Evolutionary conservation across 1,140 invertebrate genomes (phyloP).

Genomic region (Lordiphosa clarofinis): DNA sequence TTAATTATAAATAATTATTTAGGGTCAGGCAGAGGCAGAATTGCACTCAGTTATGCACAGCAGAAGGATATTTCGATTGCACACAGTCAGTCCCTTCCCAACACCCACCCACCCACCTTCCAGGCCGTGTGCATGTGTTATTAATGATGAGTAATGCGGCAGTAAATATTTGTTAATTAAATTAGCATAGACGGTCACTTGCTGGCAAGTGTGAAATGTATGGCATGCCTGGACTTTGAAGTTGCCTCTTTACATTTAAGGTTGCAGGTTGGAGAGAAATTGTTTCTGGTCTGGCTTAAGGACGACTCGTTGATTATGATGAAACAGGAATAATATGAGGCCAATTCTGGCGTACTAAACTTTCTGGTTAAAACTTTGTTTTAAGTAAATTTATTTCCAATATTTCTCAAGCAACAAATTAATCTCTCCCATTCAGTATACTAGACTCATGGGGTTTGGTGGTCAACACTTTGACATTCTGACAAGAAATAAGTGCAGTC

Average conservation of each 20-base stretch:
- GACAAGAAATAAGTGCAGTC: too few species aligned
- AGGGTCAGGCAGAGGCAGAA: not conserved
- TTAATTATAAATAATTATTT: conserved; percentile 62
- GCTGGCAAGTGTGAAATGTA: conserved; percentile 38
- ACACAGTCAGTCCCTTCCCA: too few species aligned
- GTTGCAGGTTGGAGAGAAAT: not conserved
- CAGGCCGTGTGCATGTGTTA: conserved; percentile 11
- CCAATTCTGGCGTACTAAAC: too few species aligned
- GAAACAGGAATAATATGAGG: too few species aligned
- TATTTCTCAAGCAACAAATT: too few species aligned
- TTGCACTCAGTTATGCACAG: conserved; percentile 16
- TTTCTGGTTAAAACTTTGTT: too few species aligned
- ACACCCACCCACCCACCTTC: not conserved
- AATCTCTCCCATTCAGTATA: too few species aligned
- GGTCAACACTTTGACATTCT: too few species aligned
- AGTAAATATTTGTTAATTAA: conserved; percentile 67
- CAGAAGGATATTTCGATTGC: conserved; percentile 12
- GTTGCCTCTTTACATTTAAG: not conserved
- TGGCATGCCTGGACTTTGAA: not conserved
- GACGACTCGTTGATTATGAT: too few species aligned
- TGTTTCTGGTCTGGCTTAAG: not conserved
- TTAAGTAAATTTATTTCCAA: too few species aligned
- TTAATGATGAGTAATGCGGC: conserved; percentile 63
- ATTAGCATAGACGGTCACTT: conserved; percentile 33
- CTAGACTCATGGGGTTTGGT: too few species aligned